Conservation (phyloP, 2,113 vertebrate genomes). For the Corythornis madagascariensis region DNA sequence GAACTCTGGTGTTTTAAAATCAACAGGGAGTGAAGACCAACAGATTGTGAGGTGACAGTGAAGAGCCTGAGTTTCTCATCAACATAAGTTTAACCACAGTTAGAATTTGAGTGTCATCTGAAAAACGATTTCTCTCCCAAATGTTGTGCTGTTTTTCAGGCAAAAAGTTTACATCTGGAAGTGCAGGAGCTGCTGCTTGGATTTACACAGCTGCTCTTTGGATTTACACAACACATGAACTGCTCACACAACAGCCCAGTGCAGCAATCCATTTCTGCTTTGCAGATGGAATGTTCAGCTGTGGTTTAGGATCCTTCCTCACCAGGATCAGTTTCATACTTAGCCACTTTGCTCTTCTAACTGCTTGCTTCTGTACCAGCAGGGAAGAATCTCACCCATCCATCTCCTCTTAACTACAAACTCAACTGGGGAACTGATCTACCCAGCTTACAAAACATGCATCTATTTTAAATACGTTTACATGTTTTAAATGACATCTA, state of each 20-base stretch:
- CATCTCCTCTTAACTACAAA: background rate
- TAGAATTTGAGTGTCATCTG: background rate
- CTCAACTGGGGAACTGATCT: background rate
- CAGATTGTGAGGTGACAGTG: background rate
- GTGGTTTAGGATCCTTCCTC: background rate
- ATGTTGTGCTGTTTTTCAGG: background rate
- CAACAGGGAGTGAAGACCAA: background rate
- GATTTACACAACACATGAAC: background rate
- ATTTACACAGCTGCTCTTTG: background rate
- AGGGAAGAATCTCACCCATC: background rate
- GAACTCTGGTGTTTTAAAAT: background rate
- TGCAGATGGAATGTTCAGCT: background rate
- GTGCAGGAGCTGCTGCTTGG: background rate
- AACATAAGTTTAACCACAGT: background rate
- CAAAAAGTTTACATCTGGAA: background rate
- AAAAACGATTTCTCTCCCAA: background rate
- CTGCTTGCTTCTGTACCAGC: background rate
- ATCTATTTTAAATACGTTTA: background rate
- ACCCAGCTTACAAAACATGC: background rate
- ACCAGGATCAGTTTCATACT: background rate
- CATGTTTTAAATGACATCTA: background rate
- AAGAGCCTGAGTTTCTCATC: background rate
- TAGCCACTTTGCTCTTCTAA: background rate
- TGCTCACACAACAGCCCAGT: background rate
- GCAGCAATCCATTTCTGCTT: background rate